These are phyloP conservation scores for Halotydeus destructor DNA, from an alignment of 1,140 invertebrate species.

Conservation along the genomic window DNA sequence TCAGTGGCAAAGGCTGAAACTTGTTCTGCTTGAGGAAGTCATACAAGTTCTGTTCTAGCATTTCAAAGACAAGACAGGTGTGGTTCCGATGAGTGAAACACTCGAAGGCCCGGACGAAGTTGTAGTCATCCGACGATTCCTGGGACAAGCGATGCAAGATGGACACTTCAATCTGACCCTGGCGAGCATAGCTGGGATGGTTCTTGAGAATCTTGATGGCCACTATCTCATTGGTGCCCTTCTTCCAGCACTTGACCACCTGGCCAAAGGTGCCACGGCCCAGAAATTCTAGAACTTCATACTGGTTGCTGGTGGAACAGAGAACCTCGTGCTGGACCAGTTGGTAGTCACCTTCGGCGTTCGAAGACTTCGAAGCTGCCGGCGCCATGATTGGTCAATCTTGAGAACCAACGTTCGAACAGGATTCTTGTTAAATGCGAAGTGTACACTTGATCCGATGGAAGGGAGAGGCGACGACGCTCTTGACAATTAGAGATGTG, in stretches of 20 bases:
- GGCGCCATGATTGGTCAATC: no score
- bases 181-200: conserved; percentile 96
- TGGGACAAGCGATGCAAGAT: conserved; percentile 90
- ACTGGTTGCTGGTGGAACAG: conserved; percentile 74
- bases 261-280: conserved; percentile 79
- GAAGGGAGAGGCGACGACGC: no score
- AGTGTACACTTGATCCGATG: no score
- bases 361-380: conserved; percentile 35
- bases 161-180: conserved; percentile 96
- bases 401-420: no score
- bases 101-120: conserved; percentile 97
- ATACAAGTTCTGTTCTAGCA: conserved; percentile 99
- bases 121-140: conserved; percentile 83
- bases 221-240: conserved; percentile 98
- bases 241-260: conserved; percentile 99
- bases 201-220: conserved; percentile 99
- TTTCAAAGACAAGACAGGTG: conserved; percentile 98
- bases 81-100: conserved; percentile 99
- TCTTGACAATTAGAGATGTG: no score
- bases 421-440: no score
- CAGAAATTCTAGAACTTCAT: conserved; percentile 94
- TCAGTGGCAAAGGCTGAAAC: conserved; percentile 89
- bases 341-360: conserved; percentile 83
- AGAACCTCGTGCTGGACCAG: conserved; percentile 94
- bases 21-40: conserved; percentile 99